Conservation (phyloP, 2,888 invertebrate genomes). For the Idaea aversata region DNA sequence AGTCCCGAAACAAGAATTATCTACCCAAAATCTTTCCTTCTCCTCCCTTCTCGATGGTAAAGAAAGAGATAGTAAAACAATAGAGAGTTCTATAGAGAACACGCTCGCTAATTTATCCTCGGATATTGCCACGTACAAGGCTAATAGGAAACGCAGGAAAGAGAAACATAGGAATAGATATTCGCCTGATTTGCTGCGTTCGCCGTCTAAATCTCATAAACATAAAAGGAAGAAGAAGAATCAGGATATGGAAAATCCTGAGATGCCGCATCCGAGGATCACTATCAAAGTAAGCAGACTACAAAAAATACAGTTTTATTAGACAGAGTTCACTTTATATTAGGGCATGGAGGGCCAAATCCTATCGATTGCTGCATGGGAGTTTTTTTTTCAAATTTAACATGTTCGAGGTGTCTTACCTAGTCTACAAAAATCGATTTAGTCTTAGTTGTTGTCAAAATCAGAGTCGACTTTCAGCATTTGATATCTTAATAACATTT, state of each 20-base stretch:
- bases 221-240: slow-evolving; percentile 90
- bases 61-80: slow-evolving; percentile 68
- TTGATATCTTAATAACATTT: too few species aligned
- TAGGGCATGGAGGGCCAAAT: too few species aligned
- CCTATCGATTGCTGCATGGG: too few species aligned
- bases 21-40: slow-evolving; percentile 69
- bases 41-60: slow-evolving; percentile 71
- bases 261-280: slow-evolving; percentile 85
- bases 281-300: slow-evolving; percentile 84
- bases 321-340: too few species aligned
- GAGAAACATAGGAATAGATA: slow-evolving; percentile 89
- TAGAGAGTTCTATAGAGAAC: slow-evolving; percentile 71
- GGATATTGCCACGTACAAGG: slow-evolving; percentile 78
- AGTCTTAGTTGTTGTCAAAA: too few species aligned
- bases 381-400: too few species aligned
- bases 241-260: slow-evolving; percentile 81
- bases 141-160: slow-evolving; percentile 84
- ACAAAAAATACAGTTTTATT: too few species aligned
- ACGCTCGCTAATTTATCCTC: slow-evolving; percentile 72
- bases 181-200: slow-evolving; percentile 83
- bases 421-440: too few species aligned
- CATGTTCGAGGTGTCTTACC: too few species aligned
- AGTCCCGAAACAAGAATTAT: slow-evolving; percentile 51
- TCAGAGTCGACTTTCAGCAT: too few species aligned
- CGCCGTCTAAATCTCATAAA: slow-evolving; percentile 87